These are phyloP conservation scores for Porites divaricata DNA, from an alignment of 92 coral and sea anemone species.

Conservation along the genomic window DNA sequence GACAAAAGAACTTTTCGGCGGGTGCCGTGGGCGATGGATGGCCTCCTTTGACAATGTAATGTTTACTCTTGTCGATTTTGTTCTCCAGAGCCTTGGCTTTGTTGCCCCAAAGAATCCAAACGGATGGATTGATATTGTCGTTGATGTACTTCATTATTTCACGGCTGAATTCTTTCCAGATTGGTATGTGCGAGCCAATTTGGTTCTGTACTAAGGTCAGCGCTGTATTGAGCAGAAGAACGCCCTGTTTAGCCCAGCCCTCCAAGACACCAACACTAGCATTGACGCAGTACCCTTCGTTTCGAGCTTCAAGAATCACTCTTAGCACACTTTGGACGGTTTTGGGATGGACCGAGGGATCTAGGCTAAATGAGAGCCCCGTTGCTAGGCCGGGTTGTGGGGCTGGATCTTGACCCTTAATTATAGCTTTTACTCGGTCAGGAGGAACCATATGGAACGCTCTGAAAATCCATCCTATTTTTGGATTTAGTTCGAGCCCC, in stretches of 20 bases:
- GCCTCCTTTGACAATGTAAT: slow-evolving; percentile 62
- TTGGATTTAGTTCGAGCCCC: slow-evolving; percentile 55
- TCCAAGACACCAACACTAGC: slow-evolving; percentile 31
- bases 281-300: slow-evolving; percentile 65
- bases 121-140: slow-evolving; percentile 44
- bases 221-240: slow-evolving; percentile 65
- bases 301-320: slow-evolving; percentile 70
- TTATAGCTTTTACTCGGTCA: slow-evolving; percentile 44
- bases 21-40: slow-evolving; percentile 67
- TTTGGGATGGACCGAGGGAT: slow-evolving; percentile 46
- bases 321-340: slow-evolving; percentile 69
- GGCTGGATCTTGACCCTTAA: slow-evolving; percentile 73
- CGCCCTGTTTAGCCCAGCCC: slow-evolving; percentile 69
- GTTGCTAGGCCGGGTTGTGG: slow-evolving; percentile 78
- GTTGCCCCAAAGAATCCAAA: slow-evolving; percentile 70
- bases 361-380: slow-evolving; percentile 68
- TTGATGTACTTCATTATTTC: slow-evolving; percentile 47
- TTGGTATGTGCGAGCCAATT: slow-evolving; percentile 56
- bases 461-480: slow-evolving; percentile 66
- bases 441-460: slow-evolving; percentile 71
- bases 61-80: slow-evolving; percentile 52
- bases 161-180: slow-evolving; percentile 54
- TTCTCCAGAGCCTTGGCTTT: slow-evolving; percentile 42
- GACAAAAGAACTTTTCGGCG: slow-evolving; percentile 52
- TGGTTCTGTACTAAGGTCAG: slow-evolving; percentile 47